Base-by-base conservation (phyloP, 2,888 invertebrate species). In the Folsomia manolachei region DNA sequence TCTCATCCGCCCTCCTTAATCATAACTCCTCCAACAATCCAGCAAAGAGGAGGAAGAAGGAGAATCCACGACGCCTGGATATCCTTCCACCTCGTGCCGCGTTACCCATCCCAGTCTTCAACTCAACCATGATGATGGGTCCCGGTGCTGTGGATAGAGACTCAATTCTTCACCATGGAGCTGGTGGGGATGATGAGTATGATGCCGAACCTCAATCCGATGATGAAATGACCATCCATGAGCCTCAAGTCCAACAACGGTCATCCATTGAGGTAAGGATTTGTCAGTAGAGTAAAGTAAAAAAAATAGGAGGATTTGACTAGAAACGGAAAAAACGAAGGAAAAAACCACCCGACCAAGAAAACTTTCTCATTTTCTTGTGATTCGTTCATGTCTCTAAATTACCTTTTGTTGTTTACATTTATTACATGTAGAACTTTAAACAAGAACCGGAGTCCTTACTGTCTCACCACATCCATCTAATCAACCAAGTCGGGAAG, bases 11-110 rank as follows among this genome's bases (percentile, higher is more conserved):
- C 25, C 27, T 25, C 14, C 39, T 51, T 52, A 64, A 64, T n/a
- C 25, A 64, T 52, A 66, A 66, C 23, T 51, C 39, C 66, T 51
- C 27, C 52, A 51, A 39, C 52, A 66, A 24, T 0, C 78, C 79
- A 61, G 66, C 78, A 0, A 81, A 81, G 63, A 63, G 81, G 52
- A 71, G 81, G 66, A 81, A 80, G 80, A 81, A 81, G 77, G 81
- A 81, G 69, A 81, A 80, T 9, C 81, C 81, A 18, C 70, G 81
- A 9, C 56, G 80, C n/a, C 79, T 81, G 52, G 81, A 79, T 71
- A 73, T 78, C 70, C 56, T 56, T n/a, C 56, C 56, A 4, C 4
- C 21, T 4, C 56, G 19, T 7, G 70, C 70, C 19, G 74, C 72
- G 71, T 71, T 74, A 63, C 75, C 74, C n/a, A 68, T 76, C 14